Percentiles rank a stretch among this genome's conserved stretches.
These are phyloP conservation scores for Cricetomys ansorgei DNA, from an alignment of 2,113 vertebrate genomes.

Conservation along the genomic window DNA sequence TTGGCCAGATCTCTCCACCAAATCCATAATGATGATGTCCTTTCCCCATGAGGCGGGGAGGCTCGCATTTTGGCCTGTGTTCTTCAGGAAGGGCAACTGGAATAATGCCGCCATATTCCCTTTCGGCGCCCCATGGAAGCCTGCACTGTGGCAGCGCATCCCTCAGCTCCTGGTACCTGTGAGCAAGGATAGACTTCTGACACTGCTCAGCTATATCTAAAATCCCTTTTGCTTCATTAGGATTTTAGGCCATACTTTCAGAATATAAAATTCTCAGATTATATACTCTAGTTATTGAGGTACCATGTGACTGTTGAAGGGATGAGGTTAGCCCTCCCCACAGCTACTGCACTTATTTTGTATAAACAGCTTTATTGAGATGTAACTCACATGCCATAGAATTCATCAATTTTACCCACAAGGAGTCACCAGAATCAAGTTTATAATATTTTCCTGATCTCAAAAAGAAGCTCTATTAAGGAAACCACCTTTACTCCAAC, in stretches of 20 bases:
- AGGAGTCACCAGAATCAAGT: background rate
- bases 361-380: background rate
- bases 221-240: background rate
- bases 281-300: background rate
- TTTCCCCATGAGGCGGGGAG: slow-evolving; percentile 74
- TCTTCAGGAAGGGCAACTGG: slow-evolving; percentile 69
- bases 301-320: background rate
- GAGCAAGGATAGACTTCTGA: slow-evolving; percentile 42
- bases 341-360: background rate
- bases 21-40: slow-evolving; percentile 79
- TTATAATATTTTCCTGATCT: background rate
- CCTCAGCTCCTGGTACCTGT: slow-evolving; percentile 77
- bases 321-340: background rate
- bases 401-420: slow-evolving; percentile 4
- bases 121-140: slow-evolving; percentile 71
- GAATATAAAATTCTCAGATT: background rate
- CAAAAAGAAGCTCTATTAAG: background rate
- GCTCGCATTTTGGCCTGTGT: slow-evolving; percentile 69
- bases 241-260: background rate
- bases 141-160: slow-evolving; percentile 59
- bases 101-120: slow-evolving; percentile 60
- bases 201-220: background rate
- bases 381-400: background rate
- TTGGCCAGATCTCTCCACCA: slow-evolving; percentile 80
- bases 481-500: background rate